Percentiles rank a stretch among this genome's conserved stretches.
Conservation (phyloP, 2,888 invertebrate species). For the Drosophila colorata region DNA sequence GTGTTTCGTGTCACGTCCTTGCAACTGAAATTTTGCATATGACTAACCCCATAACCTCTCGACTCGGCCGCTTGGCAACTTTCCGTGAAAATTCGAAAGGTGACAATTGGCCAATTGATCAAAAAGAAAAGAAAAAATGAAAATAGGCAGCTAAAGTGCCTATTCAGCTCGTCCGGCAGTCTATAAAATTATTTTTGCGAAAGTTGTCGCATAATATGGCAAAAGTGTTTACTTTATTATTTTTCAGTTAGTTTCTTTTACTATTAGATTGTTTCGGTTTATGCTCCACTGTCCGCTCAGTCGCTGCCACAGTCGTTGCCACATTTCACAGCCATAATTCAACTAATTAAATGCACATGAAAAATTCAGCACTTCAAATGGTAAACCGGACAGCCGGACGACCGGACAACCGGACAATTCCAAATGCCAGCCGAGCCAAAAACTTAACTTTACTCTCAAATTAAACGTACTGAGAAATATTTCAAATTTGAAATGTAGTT, state of each 20-base stretch:
- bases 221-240: conserved; percentile 73
- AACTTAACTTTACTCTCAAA: conserved; percentile 33
- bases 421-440: conserved; percentile 58
- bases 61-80: conserved; percentile 24
- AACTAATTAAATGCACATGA: conserved; percentile 82
- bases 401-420: conserved; percentile 23
- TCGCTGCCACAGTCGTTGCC: conserved; percentile 46
- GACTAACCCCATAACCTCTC: conserved; percentile 5
- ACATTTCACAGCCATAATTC: conserved; percentile 81
- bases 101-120: conserved; percentile 64
- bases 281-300: conserved; percentile 42
- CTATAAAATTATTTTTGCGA: conserved; percentile 71
- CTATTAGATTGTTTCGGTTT: conserved; percentile 70
- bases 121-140: conserved; percentile 9
- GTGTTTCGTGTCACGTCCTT: conserved; percentile 31
- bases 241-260: conserved; percentile 69
- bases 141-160: conserved; percentile 11
- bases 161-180: conserved; percentile 40
- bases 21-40: conserved; percentile 45
- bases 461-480: conserved; percentile 70
- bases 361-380: conserved; percentile 80
- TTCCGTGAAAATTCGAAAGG: conserved; percentile 56
- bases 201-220: conserved; percentile 81
- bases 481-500: conserved; percentile 66
- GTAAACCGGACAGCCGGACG: conserved; percentile 62